phyloP scores from a whole-genome alignment of 2,888 invertebrate genomes.

The Synanthedon formicaeformis region DNA sequence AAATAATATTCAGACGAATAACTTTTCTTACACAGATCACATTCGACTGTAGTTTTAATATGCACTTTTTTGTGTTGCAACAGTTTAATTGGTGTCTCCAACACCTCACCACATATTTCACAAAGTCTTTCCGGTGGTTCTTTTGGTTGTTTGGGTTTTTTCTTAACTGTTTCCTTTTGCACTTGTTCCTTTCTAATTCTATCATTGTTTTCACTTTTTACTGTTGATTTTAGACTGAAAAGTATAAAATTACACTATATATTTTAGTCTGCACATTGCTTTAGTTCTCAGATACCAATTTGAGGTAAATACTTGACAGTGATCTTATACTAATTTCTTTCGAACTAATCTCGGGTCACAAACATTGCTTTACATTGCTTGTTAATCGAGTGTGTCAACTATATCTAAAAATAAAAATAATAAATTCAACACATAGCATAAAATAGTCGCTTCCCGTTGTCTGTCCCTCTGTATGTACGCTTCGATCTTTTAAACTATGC shows the following conservation, averaged over 20 bases:
- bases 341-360: too few species aligned
- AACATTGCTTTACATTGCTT: too few species aligned
- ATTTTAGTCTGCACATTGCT: too few species aligned
- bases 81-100: slow-evolving; percentile 31
- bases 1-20: slow-evolving; percentile 38
- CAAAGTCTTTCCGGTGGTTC: slow-evolving; percentile 27
- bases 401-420: too few species aligned
- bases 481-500: too few species aligned
- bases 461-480: too few species aligned
- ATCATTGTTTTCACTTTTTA: slow-evolving; percentile 1
- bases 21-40: slow-evolving; percentile 38
- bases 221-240: slow-evolving; percentile 32
- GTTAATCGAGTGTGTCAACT: too few species aligned
- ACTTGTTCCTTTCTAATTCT: slow-evolving; percentile 10
- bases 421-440: too few species aligned
- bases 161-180: slow-evolving; percentile 13
- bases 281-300: too few species aligned
- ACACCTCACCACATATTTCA: slow-evolving; percentile 48
- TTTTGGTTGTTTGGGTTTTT: slow-evolving; percentile 3
- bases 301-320: too few species aligned
- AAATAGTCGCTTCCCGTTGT: too few species aligned
- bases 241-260: slow-evolving; percentile 1
- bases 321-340: too few species aligned
- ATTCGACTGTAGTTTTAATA: slow-evolving; percentile 31
- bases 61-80: slow-evolving; percentile 36